Evolutionary conservation across 2,113 vertebrate genomes (phyloP), one percentile per base, ranked within the genome.

Genomic region (Craseonycteris thonglongyai): DNA sequence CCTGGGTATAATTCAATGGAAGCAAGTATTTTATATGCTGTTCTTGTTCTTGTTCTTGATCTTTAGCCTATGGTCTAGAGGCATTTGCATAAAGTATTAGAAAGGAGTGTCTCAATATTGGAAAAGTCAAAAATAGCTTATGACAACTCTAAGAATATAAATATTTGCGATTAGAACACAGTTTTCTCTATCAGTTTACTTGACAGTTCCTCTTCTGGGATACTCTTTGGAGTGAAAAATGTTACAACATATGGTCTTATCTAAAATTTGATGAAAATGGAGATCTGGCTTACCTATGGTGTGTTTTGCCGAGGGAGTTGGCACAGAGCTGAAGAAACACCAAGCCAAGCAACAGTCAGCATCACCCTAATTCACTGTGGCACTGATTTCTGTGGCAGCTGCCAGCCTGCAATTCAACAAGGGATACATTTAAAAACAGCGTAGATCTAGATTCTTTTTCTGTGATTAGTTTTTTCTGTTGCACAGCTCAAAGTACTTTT

Each of bases 221-320:
- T 19, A 63, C 63, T 45, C 49, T 90, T 96, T 85, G n/a, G 21
- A 45, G 56, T 88, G 45, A 47, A 89, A 96, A 54, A 90, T 84
- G 47, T 81, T 66, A 26, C 66, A 88, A 61, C 58, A 51, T 33
- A 45, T 4, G 16, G 14, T 79, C 58, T 92, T 92, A 79, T 45
- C 61, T 81, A 63, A 96, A 96, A 80, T 16, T 7, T 65, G 35
- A 63, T 45, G 21, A 95, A 96, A 97, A 94, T 74, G 15, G 58
- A 93, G 66, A 91, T 82, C 69, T 8, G 35, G 45, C 97, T 97
- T 97, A 98, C 98, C 98, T 74, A 66, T 16, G 30, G 21, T 66
- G 58, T 96, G 90, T 96, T 97, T 5, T 80, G 85, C 79, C 45
- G 76, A 92, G 79, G 0, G 0, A 90, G 66, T 30, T n/a, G 74